phyloP scores from a whole-genome alignment of 2,888 invertebrate species.

The Scaeva pyrastri region DNA sequence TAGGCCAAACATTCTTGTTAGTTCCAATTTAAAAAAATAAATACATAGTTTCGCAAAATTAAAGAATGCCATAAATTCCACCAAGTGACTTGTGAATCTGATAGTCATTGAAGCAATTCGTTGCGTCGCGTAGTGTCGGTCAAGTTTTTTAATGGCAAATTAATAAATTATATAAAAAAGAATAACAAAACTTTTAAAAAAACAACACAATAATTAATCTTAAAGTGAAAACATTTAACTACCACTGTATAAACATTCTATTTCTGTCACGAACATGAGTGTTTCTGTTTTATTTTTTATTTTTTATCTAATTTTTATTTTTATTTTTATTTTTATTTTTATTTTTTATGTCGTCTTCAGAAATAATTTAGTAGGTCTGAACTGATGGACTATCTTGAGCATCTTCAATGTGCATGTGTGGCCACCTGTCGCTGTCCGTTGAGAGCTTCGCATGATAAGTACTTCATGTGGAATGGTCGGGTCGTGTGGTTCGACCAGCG shows the following conservation, averaged over 20 bases:
- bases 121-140: too few species aligned
- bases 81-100: neutral
- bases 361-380: slow-evolving; percentile 71
- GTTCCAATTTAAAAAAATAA: too few species aligned
- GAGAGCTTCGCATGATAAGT: slow-evolving; percentile 62
- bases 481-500: slow-evolving; percentile 68
- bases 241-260: slow-evolving; percentile 53
- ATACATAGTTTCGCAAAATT: too few species aligned
- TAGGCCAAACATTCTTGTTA: too few species aligned
- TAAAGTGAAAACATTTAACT: slow-evolving; percentile 21
- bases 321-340: slow-evolving; percentile 32
- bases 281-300: slow-evolving; percentile 13
- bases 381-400: slow-evolving; percentile 71
- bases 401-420: slow-evolving; percentile 57
- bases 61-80: too few species aligned
- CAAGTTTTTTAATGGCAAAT: neutral
- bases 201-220: neutral
- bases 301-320: slow-evolving; percentile 20
- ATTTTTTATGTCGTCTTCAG: slow-evolving; percentile 1
- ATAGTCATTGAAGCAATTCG: neutral
- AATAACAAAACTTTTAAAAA: neutral
- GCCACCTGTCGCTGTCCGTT: slow-evolving; percentile 75
- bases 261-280: slow-evolving; percentile 50
- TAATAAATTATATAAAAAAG: neutral
- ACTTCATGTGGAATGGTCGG: slow-evolving; percentile 58